A percentile compares a stretch with the other conserved stretches of the same genome.
These are phyloP conservation scores for Bombus fervidus DNA, from an alignment of 1,140 invertebrate genomes.

Conservation along the genomic window DNA sequence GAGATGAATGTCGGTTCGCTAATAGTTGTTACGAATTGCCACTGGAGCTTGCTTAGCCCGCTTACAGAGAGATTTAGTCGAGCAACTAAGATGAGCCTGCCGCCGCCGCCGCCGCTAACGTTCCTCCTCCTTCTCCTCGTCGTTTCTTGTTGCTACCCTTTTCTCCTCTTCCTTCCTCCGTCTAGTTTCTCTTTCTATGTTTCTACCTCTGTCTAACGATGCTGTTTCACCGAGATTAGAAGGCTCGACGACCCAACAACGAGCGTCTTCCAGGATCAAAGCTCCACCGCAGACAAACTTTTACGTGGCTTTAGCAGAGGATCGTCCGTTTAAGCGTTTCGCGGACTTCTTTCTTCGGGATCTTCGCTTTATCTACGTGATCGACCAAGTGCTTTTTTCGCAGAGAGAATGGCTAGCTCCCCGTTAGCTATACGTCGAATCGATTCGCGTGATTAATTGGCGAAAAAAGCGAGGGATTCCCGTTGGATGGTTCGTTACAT, in stretches of 20 bases:
- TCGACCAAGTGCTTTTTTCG: neutral
- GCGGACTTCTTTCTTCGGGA: neutral
- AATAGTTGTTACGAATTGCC: constrained; percentile 79
- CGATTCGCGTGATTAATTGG: constrained; percentile 14
- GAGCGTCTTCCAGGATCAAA: constrained; percentile 54
- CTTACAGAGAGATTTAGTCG: constrained; percentile 68
- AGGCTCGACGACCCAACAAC: constrained; percentile 33
- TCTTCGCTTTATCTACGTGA: constrained; percentile 6
- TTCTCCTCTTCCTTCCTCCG: neutral
- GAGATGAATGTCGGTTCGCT: constrained; percentile 78
- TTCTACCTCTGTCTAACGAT: neutral
- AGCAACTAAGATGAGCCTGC: constrained; percentile 67
- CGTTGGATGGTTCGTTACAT: constrained; percentile 18
- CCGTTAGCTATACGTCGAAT: neutral
- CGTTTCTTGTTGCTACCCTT: constrained; percentile 11
- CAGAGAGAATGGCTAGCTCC: neutral
- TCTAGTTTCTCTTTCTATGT: neutral
- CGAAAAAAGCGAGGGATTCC: constrained; percentile 9
- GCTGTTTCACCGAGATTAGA: constrained; percentile 61
- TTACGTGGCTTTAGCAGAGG: constrained; percentile 9
- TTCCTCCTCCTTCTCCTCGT: neutral
- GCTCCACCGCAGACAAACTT: constrained; percentile 49
- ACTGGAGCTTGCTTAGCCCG: constrained; percentile 59
- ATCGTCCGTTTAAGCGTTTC: constrained; percentile 25
- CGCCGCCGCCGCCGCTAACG: constrained; percentile 31